phyloP scores from a whole-genome alignment of 2,113 vertebrate genomes.

The Caranx melampygus region DNA sequence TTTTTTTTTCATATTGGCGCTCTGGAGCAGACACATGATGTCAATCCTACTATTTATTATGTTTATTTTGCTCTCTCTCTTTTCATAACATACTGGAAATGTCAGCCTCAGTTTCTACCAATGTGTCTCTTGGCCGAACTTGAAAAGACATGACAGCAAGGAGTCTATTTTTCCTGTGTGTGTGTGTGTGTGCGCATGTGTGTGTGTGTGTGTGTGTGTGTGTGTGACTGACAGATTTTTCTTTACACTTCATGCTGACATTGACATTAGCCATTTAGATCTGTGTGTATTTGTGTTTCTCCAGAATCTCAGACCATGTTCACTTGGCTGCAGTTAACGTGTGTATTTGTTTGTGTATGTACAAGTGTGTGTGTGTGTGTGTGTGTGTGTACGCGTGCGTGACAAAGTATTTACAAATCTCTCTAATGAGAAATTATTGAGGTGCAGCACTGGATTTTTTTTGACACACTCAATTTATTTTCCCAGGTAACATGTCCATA shows the following conservation, averaged over 20 bases:
- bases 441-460: slow-evolving; percentile 52
- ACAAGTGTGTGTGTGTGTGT: slow-evolving; percentile 21
- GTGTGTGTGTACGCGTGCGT: slow-evolving; percentile 27
- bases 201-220: slow-evolving; percentile 19
- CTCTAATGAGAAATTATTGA: slow-evolving; percentile 75
- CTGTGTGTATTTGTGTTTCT: slow-evolving; percentile 74
- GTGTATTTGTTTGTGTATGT: slow-evolving; percentile 63
- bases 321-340: slow-evolving; percentile 58
- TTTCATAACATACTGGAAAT: slow-evolving; percentile 70
- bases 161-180: slow-evolving; percentile 71
- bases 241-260: slow-evolving; percentile 75
- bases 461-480: slow-evolving; percentile 64
- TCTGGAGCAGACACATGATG: slow-evolving; percentile 73
- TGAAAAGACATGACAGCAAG: slow-evolving; percentile 65
- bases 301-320: slow-evolving; percentile 60
- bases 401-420: slow-evolving; percentile 66
- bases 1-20: slow-evolving; percentile 19
- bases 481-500: slow-evolving; percentile 41
- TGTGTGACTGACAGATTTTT: slow-evolving; percentile 69
- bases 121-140: slow-evolving; percentile 77
- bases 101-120: slow-evolving; percentile 63
- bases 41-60: slow-evolving; percentile 77
- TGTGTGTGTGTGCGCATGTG: slow-evolving; percentile 39
- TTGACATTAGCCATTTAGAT: slow-evolving; percentile 71
- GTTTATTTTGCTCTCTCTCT: slow-evolving; percentile 73